Evolutionary conservation across 2,888 invertebrate genomes (phyloP), one percentile per base, ranked within the genome.

Genomic region (Euzophera pinguis): DNA sequence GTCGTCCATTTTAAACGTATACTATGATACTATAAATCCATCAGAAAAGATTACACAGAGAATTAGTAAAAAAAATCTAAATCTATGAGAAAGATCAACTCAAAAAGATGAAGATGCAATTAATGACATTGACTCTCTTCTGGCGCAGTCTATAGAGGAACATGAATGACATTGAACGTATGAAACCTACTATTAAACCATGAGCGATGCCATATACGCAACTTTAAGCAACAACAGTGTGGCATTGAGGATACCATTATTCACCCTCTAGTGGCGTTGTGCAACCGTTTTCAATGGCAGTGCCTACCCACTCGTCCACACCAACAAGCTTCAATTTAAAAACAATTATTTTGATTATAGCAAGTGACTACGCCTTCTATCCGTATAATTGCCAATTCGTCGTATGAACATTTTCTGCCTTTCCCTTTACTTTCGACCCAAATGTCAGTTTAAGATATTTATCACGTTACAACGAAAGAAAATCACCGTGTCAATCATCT

Each of bases 271-370:
- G 16, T 34, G 13, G 1, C n/a, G 13, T 51, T 51, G 43, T 43
- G 51, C 34, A 51, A 51, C 14, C 17, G 50, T 42, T 51, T 35
- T 9, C 42, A 22, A 51, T 42, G 35, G 22, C 27, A 34, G 51
- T 35, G 10, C 43, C 43, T 45, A 35, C 43, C 17, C 37, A 37
- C 35, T 50, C 35, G 50, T 43, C 49, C 49, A 50, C 49, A 42
- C 6, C 16, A 4, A 27, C 42, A 27, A 14, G 10, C 22, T 43
- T 13, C 51, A 51, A 51, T 51, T 51, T 43, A 51, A 51, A 51
- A 51, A 51, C 51, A 51, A 51, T 51, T 45, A 45, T 45, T 45
- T 45, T 45, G 45, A 34, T 45, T 45, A 45, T 6, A 17, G 13
- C 38, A 12, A 13, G 16, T 32, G 14, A 32, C 43, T 43, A 27